Evolutionary conservation across 2,888 invertebrate species (phyloP).

Genomic region (Tyria jacobaeae): DNA sequence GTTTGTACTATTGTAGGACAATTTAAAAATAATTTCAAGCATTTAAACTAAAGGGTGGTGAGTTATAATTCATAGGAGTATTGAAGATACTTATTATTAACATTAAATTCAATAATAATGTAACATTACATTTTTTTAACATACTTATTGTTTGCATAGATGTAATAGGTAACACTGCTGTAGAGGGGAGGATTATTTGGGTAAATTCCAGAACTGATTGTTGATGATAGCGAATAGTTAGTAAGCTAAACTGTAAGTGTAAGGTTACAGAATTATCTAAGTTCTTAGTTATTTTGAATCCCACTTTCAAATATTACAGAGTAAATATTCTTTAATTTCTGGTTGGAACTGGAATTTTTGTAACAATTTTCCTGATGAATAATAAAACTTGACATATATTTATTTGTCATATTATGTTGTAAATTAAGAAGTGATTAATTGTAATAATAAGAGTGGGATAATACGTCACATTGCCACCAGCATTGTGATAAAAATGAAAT

Average conservation of each 20-base stretch:
- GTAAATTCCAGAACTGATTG: conserved; percentile 78
- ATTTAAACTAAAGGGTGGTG: conserved; percentile 47
- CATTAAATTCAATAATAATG: conserved; percentile 11
- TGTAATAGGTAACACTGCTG: conserved; percentile 52
- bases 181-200: conserved; percentile 52
- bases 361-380: conserved; percentile 25
- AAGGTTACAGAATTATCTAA: conserved; percentile 63
- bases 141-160: conserved; percentile 20
- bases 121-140: conserved; percentile 11
- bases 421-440: conserved; percentile 3
- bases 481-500: conserved; percentile 20
- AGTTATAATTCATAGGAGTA: conserved; percentile 39
- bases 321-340: conserved; percentile 43
- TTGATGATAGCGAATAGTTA: conserved; percentile 71
- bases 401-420: conserved; percentile 11
- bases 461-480: conserved; percentile 18
- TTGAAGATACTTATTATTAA: conserved; percentile 35
- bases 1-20: conserved; percentile 18
- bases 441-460: conserved; percentile 1
- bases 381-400: conserved; percentile 24
- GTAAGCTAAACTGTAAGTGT: conserved; percentile 75
- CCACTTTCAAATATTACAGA: conserved; percentile 49
- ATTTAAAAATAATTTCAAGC: conserved; percentile 35
- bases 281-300: conserved; percentile 58
- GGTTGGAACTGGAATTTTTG: conserved; percentile 58